Evolutionary conservation across 30 jellyfish, hydroid and myxozoan species (phyloP).

Genomic region (Mastigias papua): DNA sequence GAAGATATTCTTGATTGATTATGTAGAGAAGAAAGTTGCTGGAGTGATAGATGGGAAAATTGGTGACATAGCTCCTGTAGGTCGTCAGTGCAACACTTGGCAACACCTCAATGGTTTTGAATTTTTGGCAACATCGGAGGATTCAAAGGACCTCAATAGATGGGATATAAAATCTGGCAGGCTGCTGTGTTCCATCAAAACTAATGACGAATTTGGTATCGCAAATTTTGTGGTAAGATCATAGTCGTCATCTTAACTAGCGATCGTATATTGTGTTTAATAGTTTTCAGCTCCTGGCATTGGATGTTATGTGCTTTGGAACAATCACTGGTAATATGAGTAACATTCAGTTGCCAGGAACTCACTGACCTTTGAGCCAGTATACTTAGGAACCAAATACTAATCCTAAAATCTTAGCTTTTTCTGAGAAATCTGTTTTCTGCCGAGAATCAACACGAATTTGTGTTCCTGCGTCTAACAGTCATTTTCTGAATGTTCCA

Average conservation of each 20-base stretch:
- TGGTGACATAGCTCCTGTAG: slow-evolving; percentile 57
- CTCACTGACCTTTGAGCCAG: too few species aligned
- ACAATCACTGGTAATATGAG: too few species aligned
- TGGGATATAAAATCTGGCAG: slow-evolving; percentile 79
- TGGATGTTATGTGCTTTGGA: too few species aligned
- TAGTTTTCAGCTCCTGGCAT: too few species aligned
- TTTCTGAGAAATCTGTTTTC: too few species aligned
- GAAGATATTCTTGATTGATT: slow-evolving; percentile 56
- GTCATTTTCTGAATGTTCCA: too few species aligned
- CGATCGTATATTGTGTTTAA: too few species aligned
- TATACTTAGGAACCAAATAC: too few species aligned
- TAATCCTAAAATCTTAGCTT: too few species aligned
- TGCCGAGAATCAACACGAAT: too few species aligned
- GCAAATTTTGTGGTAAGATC: slow-evolving; percentile 47
- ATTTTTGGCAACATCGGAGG: slow-evolving; percentile 47
- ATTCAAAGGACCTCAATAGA: slow-evolving; percentile 40
- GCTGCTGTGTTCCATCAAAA: slow-evolving; percentile 48
- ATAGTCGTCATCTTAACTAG: background rate
- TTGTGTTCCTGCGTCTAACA: too few species aligned
- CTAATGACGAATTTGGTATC: slow-evolving; percentile 60
- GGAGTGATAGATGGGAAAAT: slow-evolving; percentile 32
- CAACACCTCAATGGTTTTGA: slow-evolving; percentile 27
- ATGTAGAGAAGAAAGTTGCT: slow-evolving; percentile 37
- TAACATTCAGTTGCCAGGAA: too few species aligned
- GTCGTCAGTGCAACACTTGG: slow-evolving; percentile 75